These are phyloP conservation scores for Zoanthus solanderi DNA, from an alignment of 92 coral and sea anemone species.

Conservation along the genomic window DNA sequence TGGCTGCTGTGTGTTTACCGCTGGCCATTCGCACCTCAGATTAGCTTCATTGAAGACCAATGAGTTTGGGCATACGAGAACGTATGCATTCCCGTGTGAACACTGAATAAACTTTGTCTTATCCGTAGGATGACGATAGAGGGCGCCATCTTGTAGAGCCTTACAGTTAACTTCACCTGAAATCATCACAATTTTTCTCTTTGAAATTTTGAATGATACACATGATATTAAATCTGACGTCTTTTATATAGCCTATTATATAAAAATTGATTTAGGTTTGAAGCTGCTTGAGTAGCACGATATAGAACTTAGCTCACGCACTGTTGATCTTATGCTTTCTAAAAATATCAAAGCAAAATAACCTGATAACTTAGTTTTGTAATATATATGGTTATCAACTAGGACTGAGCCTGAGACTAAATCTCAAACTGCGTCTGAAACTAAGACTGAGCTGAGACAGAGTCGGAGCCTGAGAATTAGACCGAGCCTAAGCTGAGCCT, in stretches of 20 bases:
- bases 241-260: background rate
- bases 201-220: background rate
- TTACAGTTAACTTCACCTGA: background rate
- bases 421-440: too few species aligned
- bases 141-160: background rate
- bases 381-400: too few species aligned
- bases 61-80: background rate
- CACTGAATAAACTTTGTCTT: background rate
- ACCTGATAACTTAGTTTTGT: background rate
- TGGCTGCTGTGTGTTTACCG: too few species aligned
- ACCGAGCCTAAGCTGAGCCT: too few species aligned
- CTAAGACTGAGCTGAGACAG: too few species aligned
- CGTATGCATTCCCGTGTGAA: background rate
- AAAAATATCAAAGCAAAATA: background rate
- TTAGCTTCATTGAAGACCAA: background rate
- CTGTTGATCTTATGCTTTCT: background rate
- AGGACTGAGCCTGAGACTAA: too few species aligned
- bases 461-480: too few species aligned
- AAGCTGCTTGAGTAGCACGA: background rate
- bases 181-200: background rate
- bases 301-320: background rate
- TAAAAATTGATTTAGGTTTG: background rate
- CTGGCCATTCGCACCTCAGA: background rate
- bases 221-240: background rate
- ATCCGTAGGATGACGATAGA: conserved; percentile 2